Percentiles rank a stretch among this genome's conserved stretches.
phyloP scores from a whole-genome alignment of 2,888 invertebrate genomes.

The Seira musarum region DNA sequence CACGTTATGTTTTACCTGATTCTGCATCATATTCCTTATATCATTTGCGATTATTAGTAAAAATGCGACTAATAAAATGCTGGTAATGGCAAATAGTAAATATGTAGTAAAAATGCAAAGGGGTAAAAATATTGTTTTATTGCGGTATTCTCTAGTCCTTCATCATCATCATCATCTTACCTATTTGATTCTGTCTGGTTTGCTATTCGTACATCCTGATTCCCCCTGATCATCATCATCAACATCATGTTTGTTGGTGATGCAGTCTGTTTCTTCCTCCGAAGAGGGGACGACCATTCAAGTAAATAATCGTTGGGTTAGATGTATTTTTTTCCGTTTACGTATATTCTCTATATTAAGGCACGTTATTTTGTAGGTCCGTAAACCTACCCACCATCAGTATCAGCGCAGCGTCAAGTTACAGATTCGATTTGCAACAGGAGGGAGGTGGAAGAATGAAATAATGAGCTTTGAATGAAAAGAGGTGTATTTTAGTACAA shows the following conservation, averaged over 20 bases:
- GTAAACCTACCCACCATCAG: background rate
- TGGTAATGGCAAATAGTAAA: background rate
- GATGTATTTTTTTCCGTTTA: background rate
- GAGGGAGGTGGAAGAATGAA: background rate
- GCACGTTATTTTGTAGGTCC: background rate
- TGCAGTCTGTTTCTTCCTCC: background rate
- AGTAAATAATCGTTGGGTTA: background rate
- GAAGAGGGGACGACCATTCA: background rate
- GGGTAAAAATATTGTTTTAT: too few relatives aligned
- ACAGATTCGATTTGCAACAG: background rate
- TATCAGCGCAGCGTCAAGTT: background rate
- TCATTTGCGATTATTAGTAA: background rate
- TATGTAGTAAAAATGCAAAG: background rate
- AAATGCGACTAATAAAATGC: background rate
- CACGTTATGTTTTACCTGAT: background rate
- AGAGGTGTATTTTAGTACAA: background rate
- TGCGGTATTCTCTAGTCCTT: background rate
- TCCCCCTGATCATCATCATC: background rate
- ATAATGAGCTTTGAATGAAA: background rate
- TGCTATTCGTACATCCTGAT: background rate
- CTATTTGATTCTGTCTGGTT: background rate
- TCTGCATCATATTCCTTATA: background rate
- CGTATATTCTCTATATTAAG: background rate
- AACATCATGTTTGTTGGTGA: too few relatives aligned
- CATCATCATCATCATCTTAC: background rate